Evolutionary conservation across 1,140 invertebrate species (phyloP).

Genomic region (Drosophila ficusphila): DNA sequence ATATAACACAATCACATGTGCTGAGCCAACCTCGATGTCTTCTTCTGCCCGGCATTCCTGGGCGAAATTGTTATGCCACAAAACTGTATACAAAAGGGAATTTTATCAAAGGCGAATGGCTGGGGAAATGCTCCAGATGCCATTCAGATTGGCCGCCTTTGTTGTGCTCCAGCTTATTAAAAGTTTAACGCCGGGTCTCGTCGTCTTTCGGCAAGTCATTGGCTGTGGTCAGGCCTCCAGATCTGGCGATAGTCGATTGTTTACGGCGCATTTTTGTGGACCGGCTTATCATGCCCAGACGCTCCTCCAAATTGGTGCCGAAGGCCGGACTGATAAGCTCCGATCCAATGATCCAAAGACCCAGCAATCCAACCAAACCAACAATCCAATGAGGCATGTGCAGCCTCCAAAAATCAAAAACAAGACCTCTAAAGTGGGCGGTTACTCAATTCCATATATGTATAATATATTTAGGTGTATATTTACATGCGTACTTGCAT

Average conservation of each 20-base stretch:
- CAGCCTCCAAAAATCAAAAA: conserved; percentile 12
- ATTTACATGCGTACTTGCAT: conserved; percentile 25
- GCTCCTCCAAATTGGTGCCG: conserved; percentile 23
- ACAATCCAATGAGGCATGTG: conserved; percentile 24
- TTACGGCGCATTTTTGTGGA: conserved; percentile 71
- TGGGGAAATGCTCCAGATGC: conserved; percentile 36
- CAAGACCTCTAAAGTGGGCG: conserved; percentile 13
- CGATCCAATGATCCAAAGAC: not conserved
- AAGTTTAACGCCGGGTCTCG: conserved; percentile 26
- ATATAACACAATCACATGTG: conserved; percentile 19
- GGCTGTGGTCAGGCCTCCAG: conserved; percentile 69
- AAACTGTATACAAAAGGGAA: conserved; percentile 31
- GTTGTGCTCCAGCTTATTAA: conserved; percentile 35
- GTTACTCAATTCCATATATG: not conserved
- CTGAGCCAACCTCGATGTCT: conserved; percentile 5
- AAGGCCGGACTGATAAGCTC: conserved; percentile 31
- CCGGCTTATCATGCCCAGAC: conserved; percentile 52
- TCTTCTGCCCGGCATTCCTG: not conserved
- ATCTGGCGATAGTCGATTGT: conserved; percentile 53
- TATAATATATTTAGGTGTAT: conserved; percentile 28
- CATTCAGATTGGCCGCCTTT: conserved; percentile 31
- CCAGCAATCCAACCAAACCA: not conserved
- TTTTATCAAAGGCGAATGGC: conserved; percentile 41
- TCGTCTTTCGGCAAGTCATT: conserved; percentile 48
- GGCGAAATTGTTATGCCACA: conserved; percentile 17